Conservation (phyloP, 1,140 invertebrate genomes). For the Holcopasites calliopsidis region DNA sequence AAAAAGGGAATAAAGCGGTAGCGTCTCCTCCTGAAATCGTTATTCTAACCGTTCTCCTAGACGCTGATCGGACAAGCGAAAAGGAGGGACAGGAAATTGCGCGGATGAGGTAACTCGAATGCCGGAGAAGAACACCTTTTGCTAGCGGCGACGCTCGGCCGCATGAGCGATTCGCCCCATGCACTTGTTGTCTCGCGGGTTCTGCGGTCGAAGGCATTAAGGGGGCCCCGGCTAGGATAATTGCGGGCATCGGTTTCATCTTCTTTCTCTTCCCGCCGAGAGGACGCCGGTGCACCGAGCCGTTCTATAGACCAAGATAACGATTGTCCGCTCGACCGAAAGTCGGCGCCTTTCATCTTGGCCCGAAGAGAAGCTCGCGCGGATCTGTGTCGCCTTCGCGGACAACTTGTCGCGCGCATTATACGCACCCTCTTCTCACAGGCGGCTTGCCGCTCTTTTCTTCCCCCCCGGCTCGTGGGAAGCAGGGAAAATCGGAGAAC, state of each 20-base stretch:
- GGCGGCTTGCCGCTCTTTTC: no score
- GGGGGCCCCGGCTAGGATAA: slow-evolving; percentile 42
- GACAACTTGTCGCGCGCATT: slow-evolving; percentile 11
- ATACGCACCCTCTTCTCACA: background rate
- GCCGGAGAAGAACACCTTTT: slow-evolving; percentile 36
- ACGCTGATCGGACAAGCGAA: background rate
- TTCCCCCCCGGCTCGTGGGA: background rate
- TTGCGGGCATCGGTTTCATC: slow-evolving; percentile 32
- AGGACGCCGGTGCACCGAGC: slow-evolving; percentile 13
- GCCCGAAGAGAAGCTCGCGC: background rate
- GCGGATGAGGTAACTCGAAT: slow-evolving; percentile 59
- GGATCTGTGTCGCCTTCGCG: slow-evolving; percentile 12
- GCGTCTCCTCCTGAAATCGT: background rate
- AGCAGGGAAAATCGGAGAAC: background rate
- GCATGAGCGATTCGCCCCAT: slow-evolving; percentile 24
- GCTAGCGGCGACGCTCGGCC: slow-evolving; percentile 13
- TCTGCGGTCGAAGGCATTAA: slow-evolving; percentile 42
- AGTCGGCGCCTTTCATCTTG: slow-evolving; percentile 56
- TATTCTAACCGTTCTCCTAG: background rate
- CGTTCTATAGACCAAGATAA: slow-evolving; percentile 64
- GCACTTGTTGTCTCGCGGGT: slow-evolving; percentile 53
- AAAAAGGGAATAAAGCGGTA: background rate
- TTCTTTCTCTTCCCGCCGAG: slow-evolving; percentile 39
- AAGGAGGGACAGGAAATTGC: slow-evolving; percentile 18
- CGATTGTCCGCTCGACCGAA: slow-evolving; percentile 60